Conservation (phyloP, 2,113 vertebrate genomes). For the Corapipo altera region DNA sequence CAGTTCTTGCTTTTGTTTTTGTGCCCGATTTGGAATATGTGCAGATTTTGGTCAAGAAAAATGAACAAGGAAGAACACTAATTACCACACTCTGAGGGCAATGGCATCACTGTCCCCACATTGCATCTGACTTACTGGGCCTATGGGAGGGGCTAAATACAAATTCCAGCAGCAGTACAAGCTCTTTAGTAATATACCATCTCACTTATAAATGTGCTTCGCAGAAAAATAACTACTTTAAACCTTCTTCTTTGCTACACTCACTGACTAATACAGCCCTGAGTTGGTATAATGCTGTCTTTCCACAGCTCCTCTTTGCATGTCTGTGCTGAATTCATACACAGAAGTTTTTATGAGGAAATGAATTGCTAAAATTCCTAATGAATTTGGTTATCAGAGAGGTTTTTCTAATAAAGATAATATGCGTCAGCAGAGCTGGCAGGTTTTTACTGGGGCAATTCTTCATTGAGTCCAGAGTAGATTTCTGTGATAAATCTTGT, state of each 20-base stretch:
- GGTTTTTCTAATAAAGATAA: constrained; percentile 59
- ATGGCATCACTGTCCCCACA: background rate
- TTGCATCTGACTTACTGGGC: background rate
- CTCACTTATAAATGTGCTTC: background rate
- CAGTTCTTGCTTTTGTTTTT: background rate
- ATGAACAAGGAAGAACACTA: background rate
- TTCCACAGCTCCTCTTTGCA: constrained; percentile 4
- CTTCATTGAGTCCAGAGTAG: constrained; percentile 50
- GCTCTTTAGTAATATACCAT: background rate
- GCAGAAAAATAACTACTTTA: background rate
- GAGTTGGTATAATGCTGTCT: background rate
- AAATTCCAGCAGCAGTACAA: background rate
- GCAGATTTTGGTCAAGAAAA: background rate
- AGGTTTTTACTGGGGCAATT: constrained; percentile 48
- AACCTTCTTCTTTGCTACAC: background rate
- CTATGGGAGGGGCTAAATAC: background rate
- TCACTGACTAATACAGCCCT: background rate
- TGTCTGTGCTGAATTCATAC: constrained; percentile 26
- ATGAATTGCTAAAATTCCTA: constrained; percentile 50
- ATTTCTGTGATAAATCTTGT: constrained; percentile 60
- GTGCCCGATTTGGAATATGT: background rate
- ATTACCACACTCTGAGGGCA: background rate
- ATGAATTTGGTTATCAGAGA: constrained; percentile 24
- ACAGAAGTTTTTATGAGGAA: constrained; percentile 16
- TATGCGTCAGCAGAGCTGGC: constrained; percentile 12